Base-by-base conservation (phyloP, 2,113 vertebrate species). In the Colossoma macropomum region DNA sequence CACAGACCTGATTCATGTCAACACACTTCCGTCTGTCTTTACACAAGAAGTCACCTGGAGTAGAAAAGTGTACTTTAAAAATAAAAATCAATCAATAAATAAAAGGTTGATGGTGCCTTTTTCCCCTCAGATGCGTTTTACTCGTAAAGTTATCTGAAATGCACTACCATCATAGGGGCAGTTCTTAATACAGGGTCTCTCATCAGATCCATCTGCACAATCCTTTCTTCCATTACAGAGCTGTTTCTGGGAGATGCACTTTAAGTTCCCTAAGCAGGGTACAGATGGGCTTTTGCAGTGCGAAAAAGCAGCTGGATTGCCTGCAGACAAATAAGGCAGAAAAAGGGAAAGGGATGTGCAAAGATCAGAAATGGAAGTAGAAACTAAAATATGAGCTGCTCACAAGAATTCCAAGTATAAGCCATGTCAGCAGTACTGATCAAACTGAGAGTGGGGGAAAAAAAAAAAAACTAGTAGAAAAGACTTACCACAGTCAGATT, bases 131-230 rank as follows among this genome's bases (percentile, higher is more conserved):
- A 27, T 15, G 7, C 17, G 19, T 34, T 27, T 3, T 32, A 4
- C 17, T 0, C 0, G 30, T 23, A 48, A 17, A 15, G 21, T 13
- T 21, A n/a, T 34, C 32, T 16, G 11, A 25, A 19, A 32, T 48
- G 27, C 19, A 56, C 7, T 91, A 97, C 96, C 92, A 89, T 88
- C 87, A 0, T 83, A 88, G 16, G 86, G 89, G 34, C 96, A 98
- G 75, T 84, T 86, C 56, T 77, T 87, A 30, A 91, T 23, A 0
- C 96, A 97, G 32, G 88, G 88, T 0, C 91, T 86, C 84, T 97
- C 96, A 75, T 98, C 96, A 4, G 93, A 97, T 11, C 96, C 95
- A 66, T 97, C 96, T 0, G 86, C 87, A 65, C 97, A 97, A 90
- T 98, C 96, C 9, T 75, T 85, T 12, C 83, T 89, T 0, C 96